These are phyloP conservation scores for Augochlora pura DNA, from an alignment of 1,140 invertebrate genomes.

Conservation along the genomic window DNA sequence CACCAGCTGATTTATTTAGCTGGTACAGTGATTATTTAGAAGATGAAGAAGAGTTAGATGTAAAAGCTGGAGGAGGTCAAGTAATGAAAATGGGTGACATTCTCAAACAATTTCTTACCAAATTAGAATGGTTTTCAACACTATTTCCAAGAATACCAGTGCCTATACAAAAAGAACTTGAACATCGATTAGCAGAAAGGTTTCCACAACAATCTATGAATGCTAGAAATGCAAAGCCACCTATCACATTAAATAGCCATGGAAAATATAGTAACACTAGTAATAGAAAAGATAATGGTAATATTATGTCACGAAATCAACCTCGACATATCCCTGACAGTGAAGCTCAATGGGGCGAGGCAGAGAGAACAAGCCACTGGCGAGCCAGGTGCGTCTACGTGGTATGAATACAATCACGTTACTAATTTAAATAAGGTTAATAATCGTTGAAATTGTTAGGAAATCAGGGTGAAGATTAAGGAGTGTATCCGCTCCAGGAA, in stretches of 20 bases:
- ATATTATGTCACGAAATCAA: constrained; percentile 61
- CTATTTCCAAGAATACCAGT: constrained; percentile 99
- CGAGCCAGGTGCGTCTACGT: constrained; percentile 80
- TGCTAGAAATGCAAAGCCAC: constrained; percentile 74
- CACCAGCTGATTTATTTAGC: constrained; percentile 95
- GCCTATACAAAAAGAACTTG: constrained; percentile 96
- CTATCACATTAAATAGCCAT: constrained; percentile 77
- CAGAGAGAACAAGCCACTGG: constrained; percentile 78
- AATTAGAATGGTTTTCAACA: constrained; percentile 98
- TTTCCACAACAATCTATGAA: constrained; percentile 79
- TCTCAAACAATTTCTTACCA: constrained; percentile 95
- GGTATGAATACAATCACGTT: constrained; percentile 79
- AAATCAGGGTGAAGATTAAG: constrained; percentile 59
- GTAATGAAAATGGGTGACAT: constrained; percentile 96
- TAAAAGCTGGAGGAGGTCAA: constrained; percentile 97
- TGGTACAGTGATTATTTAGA: constrained; percentile 99
- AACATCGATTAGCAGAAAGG: constrained; percentile 85
- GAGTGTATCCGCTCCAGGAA: constrained; percentile 59
- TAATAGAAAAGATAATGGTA: constrained; percentile 72
- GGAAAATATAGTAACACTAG: constrained; percentile 71
- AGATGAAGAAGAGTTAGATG: constrained; percentile 97
- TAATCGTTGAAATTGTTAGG: constrained; percentile 59
- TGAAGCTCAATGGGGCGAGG: constrained; percentile 81
- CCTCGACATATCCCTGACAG: constrained; percentile 80
- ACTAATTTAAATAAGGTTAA: constrained; percentile 59